phyloP scores from a whole-genome alignment of 2,113 vertebrate genomes.

The Paedocypris sp. region DNA sequence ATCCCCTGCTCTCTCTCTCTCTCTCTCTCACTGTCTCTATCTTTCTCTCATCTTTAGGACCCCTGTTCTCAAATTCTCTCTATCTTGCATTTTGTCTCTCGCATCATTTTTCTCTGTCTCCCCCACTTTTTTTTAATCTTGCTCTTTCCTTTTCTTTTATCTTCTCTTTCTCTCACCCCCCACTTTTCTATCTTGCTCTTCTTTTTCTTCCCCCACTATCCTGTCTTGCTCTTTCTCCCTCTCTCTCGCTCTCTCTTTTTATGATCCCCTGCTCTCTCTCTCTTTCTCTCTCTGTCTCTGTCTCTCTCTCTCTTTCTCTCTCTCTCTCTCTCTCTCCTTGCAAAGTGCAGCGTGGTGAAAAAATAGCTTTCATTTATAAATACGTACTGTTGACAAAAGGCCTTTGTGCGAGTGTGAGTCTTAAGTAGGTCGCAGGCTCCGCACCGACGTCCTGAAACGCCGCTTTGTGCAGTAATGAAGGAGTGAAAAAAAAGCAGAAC shows the following conservation, averaged over 20 bases:
- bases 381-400: conserved; percentile 31
- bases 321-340: not conserved
- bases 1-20: not conserved
- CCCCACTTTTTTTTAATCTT: not conserved
- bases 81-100: too few relatives aligned
- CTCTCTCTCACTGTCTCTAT: too few relatives aligned
- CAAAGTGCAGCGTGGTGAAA: not conserved
- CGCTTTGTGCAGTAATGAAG: conserved; percentile 32
- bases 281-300: not conserved
- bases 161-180: not conserved
- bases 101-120: not conserved
- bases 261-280: not conserved
- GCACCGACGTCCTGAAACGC: conserved; percentile 31
- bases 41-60: too few relatives aligned
- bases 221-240: not conserved
- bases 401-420: conserved; percentile 22
- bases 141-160: not conserved
- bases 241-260: too few relatives aligned
- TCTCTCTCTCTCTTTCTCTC: not conserved
- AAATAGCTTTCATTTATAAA: conserved; percentile 35
- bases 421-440: conserved; percentile 36
- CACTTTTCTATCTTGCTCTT: conserved; percentile 7
- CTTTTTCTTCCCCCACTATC: too few relatives aligned
- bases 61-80: too few relatives aligned
- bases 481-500: conserved; percentile 18